phyloP scores from a whole-genome alignment of 2,113 vertebrate genomes.

The Sorex araneus region DNA sequence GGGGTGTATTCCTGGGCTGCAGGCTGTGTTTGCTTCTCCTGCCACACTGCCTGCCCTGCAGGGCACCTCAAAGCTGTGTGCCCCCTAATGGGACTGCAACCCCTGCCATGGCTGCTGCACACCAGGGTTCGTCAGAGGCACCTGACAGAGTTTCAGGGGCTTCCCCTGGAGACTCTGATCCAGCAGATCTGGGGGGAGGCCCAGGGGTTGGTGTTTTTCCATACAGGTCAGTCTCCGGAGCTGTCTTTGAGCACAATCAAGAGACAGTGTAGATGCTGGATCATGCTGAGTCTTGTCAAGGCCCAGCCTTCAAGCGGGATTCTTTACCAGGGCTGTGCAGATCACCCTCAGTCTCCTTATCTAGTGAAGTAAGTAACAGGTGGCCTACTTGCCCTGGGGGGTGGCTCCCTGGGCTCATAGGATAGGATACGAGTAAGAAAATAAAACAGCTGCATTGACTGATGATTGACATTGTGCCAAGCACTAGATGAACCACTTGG shows the following conservation, averaged over 20 bases:
- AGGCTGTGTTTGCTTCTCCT: neutral
- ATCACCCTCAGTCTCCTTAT: neutral
- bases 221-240: too few relatives aligned
- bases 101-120: neutral
- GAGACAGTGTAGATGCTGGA: neutral
- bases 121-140: neutral
- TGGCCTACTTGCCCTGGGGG: neutral
- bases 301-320: neutral
- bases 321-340: neutral
- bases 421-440: neutral
- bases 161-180: neutral
- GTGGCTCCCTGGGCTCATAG: neutral
- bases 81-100: rapidly evolving
- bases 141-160: neutral
- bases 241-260: neutral
- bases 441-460: slow-evolving; percentile 25
- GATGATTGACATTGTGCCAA: neutral
- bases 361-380: neutral
- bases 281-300: neutral
- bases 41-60: neutral
- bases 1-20: rapidly evolving
- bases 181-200: neutral
- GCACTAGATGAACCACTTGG: neutral
- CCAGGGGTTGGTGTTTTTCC: neutral
- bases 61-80: neutral